These are phyloP conservation scores for Epistrophe grossulariae DNA, from an alignment of 2,888 invertebrate genomes.

Conservation along the genomic window DNA sequence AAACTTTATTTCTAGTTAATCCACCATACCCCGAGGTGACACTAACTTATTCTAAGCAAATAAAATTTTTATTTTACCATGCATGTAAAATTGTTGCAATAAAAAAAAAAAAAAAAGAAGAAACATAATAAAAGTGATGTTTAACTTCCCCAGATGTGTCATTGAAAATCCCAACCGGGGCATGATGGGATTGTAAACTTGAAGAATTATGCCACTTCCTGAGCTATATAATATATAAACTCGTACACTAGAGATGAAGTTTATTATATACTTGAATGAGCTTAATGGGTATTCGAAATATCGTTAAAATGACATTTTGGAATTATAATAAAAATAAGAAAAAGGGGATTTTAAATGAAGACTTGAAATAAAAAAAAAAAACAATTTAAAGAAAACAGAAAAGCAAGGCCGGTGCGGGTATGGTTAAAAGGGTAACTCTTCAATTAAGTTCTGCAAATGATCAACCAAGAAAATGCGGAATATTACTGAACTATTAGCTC, in stretches of 20 bases:
- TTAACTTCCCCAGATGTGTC: slow-evolving; percentile 53
- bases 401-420: no score
- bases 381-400: not conserved
- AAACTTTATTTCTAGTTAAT: slow-evolving; percentile 40
- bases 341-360: not conserved
- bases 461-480: no score
- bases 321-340: not conserved
- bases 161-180: slow-evolving; percentile 28
- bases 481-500: no score
- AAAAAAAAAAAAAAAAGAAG: slow-evolving; percentile 1
- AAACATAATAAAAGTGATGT: slow-evolving; percentile 30
- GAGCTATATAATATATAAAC: not conserved
- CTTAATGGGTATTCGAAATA: slow-evolving; percentile 11
- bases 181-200: slow-evolving; percentile 15
- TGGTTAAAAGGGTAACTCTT: no score
- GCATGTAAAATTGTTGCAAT: slow-evolving; percentile 37
- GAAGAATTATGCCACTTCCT: slow-evolving; percentile 23
- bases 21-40: slow-evolving; percentile 52
- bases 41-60: slow-evolving; percentile 64
- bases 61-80: slow-evolving; percentile 53
- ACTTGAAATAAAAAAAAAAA: not conserved
- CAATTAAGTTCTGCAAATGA: no score
- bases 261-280: slow-evolving; percentile 7
- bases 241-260: not conserved
- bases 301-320: slow-evolving; percentile 11